These are phyloP conservation scores for Baronia brevicornis DNA, from an alignment of 2,888 invertebrate species.

Conservation along the genomic window DNA sequence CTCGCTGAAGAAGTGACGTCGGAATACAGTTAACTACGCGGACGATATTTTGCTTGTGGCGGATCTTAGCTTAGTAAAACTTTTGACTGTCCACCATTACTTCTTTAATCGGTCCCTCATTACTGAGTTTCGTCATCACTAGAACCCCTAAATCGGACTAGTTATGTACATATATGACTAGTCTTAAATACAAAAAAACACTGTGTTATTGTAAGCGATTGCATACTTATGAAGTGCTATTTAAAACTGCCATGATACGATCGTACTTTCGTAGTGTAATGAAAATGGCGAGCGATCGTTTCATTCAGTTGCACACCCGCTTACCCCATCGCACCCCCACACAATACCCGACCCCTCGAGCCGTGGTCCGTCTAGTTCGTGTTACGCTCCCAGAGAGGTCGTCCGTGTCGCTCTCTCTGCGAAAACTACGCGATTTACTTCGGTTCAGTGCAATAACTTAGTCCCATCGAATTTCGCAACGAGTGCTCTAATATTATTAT, in stretches of 20 bases:
- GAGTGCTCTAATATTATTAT: constrained; percentile 28
- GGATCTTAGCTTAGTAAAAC: too few species aligned
- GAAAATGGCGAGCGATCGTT: constrained; percentile 23
- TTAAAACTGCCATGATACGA: constrained; percentile 1
- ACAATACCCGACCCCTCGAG: constrained; percentile 32
- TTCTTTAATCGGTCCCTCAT: too few species aligned
- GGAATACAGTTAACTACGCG: too few species aligned
- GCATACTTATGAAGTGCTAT: constrained; percentile 1
- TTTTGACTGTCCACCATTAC: too few species aligned
- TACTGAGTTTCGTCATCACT: too few species aligned
- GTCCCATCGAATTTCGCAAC: constrained; percentile 38
- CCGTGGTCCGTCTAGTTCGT: constrained; percentile 43
- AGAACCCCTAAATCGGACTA: too few species aligned
- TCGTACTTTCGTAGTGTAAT: constrained; percentile 14
- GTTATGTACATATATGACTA: too few species aligned
- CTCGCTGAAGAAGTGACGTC: too few species aligned
- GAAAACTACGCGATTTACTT: constrained; percentile 49
- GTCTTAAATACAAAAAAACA: too few species aligned
- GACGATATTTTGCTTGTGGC: too few species aligned
- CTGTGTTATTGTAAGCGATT: too few species aligned
- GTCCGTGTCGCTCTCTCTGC: constrained; percentile 28
- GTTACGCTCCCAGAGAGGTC: constrained; percentile 30
- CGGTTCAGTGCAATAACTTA: constrained; percentile 57
- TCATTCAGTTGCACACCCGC: constrained; percentile 35
- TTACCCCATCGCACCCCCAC: constrained; percentile 43